A percentile compares a stretch with the other conserved stretches of the same genome.
Evolutionary conservation across 2,888 invertebrate species (phyloP).

Genomic region (Glomeris marginata): DNA sequence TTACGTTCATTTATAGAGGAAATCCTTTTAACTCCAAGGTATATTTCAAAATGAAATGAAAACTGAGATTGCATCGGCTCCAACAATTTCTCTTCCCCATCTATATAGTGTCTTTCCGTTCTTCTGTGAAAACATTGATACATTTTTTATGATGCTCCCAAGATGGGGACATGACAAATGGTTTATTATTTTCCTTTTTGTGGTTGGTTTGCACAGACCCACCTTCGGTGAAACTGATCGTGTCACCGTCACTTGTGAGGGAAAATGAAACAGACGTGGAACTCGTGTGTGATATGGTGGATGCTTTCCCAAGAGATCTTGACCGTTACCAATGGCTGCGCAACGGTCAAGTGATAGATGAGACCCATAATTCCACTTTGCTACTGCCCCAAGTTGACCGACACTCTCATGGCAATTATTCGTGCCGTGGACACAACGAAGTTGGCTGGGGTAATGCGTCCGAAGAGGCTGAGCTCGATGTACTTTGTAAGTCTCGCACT

Average conservation of each 20-base stretch:
- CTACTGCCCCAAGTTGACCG: conserved; percentile 70
- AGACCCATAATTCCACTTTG: conserved; percentile 41
- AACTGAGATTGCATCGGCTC: no score
- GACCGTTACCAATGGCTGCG: conserved; percentile 73
- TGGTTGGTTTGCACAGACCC: conserved; percentile 1
- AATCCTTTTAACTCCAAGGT: no score
- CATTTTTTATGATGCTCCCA: no score
- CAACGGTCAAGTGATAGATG: conserved; percentile 59
- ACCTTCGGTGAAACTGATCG: conserved; percentile 33
- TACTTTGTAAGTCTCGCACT: conserved; percentile 50
- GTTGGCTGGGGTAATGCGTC: conserved; percentile 78
- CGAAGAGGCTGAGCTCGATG: conserved; percentile 56
- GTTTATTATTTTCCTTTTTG: no score
- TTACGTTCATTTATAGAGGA: no score
- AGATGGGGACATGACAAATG: no score
- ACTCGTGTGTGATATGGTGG: conserved; percentile 58
- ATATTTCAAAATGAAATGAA: no score
- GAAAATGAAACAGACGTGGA: conserved; percentile 70
- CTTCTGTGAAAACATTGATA: no score
- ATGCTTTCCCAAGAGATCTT: conserved; percentile 57
- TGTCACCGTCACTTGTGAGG: conserved; percentile 55
- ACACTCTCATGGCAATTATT: conserved; percentile 83
- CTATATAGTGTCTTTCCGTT: no score
- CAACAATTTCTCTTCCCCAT: no score
- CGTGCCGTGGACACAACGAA: conserved; percentile 73